Conservation (phyloP, 2,888 invertebrate genomes). For the Meteorus cinctellus region DNA sequence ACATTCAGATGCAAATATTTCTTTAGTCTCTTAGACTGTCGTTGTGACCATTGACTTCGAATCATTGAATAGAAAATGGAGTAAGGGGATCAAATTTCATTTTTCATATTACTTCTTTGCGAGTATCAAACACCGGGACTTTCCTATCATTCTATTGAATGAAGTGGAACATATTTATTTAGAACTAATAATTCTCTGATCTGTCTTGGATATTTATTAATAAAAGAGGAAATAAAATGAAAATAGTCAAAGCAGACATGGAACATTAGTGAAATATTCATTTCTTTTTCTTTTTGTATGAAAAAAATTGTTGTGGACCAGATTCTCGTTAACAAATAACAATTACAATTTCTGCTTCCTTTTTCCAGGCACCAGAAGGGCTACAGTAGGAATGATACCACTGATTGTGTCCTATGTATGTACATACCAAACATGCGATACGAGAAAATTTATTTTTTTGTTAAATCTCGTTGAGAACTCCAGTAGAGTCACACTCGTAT, state of each 20-base stretch:
- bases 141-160: neutral
- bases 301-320: neutral
- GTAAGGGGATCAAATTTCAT: neutral
- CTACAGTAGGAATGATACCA: neutral
- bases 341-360: neutral
- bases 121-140: neutral
- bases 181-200: too few relatives aligned
- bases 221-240: neutral
- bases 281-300: neutral
- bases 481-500: neutral
- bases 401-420: too few relatives aligned
- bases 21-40: neutral
- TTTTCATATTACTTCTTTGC: neutral
- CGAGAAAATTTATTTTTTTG: neutral
- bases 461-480: neutral
- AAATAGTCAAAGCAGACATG: neutral
- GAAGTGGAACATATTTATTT: neutral
- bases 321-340: neutral
- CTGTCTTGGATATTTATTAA: neutral
- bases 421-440: neutral
- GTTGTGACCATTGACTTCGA: neutral
- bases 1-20: neutral
- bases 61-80: neutral
- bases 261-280: neutral
- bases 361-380: neutral